phyloP scores from a whole-genome alignment of 2,888 invertebrate genomes.

The Anodontia alba region DNA sequence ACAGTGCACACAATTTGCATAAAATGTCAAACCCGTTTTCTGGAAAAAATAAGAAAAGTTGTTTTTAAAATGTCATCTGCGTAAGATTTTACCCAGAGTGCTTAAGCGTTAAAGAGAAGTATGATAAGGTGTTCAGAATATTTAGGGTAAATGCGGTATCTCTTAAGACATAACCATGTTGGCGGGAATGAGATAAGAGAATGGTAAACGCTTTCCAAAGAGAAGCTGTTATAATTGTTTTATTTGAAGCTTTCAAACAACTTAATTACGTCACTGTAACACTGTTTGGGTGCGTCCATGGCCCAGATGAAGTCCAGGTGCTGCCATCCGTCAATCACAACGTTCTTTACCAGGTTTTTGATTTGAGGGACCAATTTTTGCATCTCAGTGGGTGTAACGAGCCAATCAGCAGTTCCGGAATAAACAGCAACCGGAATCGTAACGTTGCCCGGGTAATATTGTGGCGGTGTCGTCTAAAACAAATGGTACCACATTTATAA shows the following conservation, averaged over 20 bases:
- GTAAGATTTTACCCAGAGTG: too few relatives aligned
- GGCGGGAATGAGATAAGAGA: too few relatives aligned
- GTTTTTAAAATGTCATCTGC: too few relatives aligned
- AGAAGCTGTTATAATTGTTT: too few relatives aligned
- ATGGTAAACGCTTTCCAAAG: too few relatives aligned
- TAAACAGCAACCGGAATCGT: constrained; percentile 65
- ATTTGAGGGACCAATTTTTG: constrained; percentile 42
- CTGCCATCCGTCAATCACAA: constrained; percentile 68
- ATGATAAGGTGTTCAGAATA: too few relatives aligned
- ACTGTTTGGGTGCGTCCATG: constrained; percentile 80
- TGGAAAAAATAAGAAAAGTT: too few relatives aligned
- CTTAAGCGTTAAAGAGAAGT: too few relatives aligned
- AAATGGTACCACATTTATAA: constrained; percentile 14
- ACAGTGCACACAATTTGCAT: too few relatives aligned
- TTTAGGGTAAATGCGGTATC: too few relatives aligned
- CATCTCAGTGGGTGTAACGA: constrained; percentile 64
- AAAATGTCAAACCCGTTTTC: too few relatives aligned
- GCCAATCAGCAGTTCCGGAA: constrained; percentile 67
- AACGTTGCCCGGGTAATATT: constrained; percentile 64
- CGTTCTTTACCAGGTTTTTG: constrained; percentile 43
- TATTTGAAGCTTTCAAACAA: constrained; percentile 26
- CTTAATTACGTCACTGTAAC: constrained; percentile 82
- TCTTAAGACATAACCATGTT: too few relatives aligned
- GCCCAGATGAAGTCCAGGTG: constrained; percentile 86
- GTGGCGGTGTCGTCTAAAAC: constrained; percentile 75